phyloP scores from a whole-genome alignment of 2,888 invertebrate genomes.

The Monopis laevigella region DNA sequence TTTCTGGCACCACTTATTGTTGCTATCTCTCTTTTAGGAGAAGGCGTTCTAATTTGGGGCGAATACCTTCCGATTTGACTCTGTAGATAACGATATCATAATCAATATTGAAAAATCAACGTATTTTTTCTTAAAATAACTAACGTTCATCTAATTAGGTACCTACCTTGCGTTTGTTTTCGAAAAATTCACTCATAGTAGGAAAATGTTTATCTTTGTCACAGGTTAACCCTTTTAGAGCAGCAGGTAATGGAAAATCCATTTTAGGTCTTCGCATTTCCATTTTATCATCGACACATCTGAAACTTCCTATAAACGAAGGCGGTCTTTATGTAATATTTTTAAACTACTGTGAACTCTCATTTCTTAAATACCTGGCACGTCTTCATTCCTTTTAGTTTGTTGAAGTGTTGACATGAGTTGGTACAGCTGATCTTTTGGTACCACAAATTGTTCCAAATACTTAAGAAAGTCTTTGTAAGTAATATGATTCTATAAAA shows the following conservation, averaged over 20 bases:
- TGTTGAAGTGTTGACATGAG: slow-evolving; percentile 52
- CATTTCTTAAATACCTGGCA: slow-evolving; percentile 30
- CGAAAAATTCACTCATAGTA: slow-evolving; percentile 63
- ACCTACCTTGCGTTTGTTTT: slow-evolving; percentile 38
- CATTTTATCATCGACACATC: slow-evolving; percentile 35
- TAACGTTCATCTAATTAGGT: no score
- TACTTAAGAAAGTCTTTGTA: slow-evolving; percentile 75
- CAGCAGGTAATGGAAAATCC: slow-evolving; percentile 48
- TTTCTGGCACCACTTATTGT: no score
- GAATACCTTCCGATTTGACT: no score
- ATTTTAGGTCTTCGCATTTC: slow-evolving; percentile 47
- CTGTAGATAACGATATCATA: no score
- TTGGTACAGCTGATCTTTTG: slow-evolving; percentile 53
- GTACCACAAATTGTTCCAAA: slow-evolving; percentile 69
- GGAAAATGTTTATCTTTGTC: slow-evolving; percentile 46
- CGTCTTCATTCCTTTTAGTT: slow-evolving; percentile 37
- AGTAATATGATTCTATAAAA: slow-evolving; percentile 70
- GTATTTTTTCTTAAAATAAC: no score
- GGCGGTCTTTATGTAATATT: no score
- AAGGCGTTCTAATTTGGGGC: no score
- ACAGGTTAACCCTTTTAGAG: slow-evolving; percentile 36
- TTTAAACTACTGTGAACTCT: neutral
- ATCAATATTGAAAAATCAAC: no score
- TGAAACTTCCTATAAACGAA: neutral
- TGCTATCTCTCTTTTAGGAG: no score